phyloP scores from a whole-genome alignment of 2,113 vertebrate genomes.

The Capreolus pygargus region DNA sequence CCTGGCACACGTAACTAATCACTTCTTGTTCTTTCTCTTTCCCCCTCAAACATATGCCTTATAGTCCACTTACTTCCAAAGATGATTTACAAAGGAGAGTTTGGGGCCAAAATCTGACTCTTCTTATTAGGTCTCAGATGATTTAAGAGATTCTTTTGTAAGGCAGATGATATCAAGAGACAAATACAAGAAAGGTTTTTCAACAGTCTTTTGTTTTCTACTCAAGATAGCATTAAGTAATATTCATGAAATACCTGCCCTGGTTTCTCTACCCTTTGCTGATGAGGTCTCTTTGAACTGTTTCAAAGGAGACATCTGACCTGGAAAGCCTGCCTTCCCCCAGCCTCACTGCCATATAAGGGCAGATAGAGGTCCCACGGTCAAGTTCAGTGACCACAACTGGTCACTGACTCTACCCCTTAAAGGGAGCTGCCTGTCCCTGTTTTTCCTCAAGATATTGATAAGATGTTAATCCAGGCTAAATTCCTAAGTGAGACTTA shows the following conservation, averaged over 20 bases:
- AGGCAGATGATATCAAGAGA: background rate
- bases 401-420: background rate
- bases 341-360: background rate
- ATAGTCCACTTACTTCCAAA: background rate
- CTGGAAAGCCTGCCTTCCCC: background rate
- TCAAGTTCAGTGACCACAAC: background rate
- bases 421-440: background rate
- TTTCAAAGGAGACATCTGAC: background rate
- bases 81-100: background rate
- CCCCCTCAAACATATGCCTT: background rate
- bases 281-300: background rate
- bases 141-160: background rate
- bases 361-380: background rate
- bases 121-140: background rate
- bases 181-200: background rate
- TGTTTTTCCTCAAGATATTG: background rate
- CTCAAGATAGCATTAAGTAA: background rate
- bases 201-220: background rate
- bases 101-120: background rate
- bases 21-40: background rate
- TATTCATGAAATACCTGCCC: background rate
- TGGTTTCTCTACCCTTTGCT: background rate
- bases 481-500: background rate
- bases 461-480: background rate
- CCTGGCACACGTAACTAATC: background rate